Percentiles rank a stretch among this genome's conserved stretches.
phyloP scores from a whole-genome alignment of 2,797 vertebrate genomes.

The Mus spretus region DNA sequence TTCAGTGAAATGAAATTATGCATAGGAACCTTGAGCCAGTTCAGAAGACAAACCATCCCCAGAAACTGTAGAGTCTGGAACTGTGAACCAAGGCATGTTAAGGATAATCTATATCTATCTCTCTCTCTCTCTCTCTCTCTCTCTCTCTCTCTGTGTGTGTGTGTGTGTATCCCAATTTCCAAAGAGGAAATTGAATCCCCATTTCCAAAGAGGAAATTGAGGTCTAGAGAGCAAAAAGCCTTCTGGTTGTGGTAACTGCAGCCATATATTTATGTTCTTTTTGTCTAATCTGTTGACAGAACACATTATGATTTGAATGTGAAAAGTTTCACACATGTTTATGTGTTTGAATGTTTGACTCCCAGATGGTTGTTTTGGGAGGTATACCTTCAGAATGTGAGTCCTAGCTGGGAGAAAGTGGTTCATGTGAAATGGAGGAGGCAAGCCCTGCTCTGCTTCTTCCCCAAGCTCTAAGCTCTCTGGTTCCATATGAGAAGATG shows the following conservation, averaged over 20 bases:
- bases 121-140: too few species aligned
- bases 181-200: slow-evolving; percentile 31
- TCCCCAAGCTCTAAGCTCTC: background rate
- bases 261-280: background rate
- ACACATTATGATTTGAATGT: background rate
- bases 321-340: background rate
- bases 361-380: background rate
- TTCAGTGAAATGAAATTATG: slow-evolving; percentile 59
- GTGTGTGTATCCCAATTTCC: slow-evolving; percentile 8
- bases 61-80: background rate
- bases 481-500: background rate
- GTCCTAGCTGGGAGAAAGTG: background rate
- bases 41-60: background rate
- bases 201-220: slow-evolving; percentile 53
- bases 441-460: background rate
- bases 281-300: background rate
- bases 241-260: background rate
- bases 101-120: slow-evolving; percentile 5
- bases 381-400: background rate
- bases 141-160: too few species aligned
- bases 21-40: slow-evolving; percentile 35
- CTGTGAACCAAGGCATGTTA: background rate
- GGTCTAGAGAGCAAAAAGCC: background rate
- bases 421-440: background rate
- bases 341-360: background rate